These are phyloP conservation scores for Heteractis magnifica DNA, from an alignment of 92 coral and sea anemone species.

Conservation along the genomic window DNA sequence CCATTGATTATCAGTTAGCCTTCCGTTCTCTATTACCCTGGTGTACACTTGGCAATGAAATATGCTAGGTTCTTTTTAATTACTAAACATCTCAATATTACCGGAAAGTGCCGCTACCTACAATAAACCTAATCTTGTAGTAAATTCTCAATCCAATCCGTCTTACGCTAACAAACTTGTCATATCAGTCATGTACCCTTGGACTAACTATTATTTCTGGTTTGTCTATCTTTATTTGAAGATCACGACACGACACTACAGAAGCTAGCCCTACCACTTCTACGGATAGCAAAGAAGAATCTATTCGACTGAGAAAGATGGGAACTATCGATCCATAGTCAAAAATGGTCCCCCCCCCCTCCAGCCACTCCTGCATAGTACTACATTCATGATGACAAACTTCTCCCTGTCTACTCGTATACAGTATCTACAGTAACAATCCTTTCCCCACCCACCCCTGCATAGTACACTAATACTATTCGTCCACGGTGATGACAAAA, in stretches of 20 bases:
- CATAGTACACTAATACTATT: neutral
- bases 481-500: too few species aligned
- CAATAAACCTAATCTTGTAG: neutral
- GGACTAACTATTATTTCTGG: too few species aligned
- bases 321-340: constrained; percentile 5
- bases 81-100: too few species aligned
- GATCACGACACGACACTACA: constrained; percentile 20
- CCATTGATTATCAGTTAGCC: too few species aligned
- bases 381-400: neutral
- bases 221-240: neutral
- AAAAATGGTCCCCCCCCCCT: neutral
- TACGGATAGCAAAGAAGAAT: constrained; percentile 40
- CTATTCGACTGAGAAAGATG: constrained; percentile 50
- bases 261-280: constrained; percentile 51
- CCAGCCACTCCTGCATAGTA: neutral
- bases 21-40: too few species aligned
- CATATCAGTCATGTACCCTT: too few species aligned
- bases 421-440: too few species aligned
- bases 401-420: too few species aligned
- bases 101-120: too few species aligned
- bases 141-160: neutral
- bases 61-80: too few species aligned
- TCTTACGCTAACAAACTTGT: neutral
- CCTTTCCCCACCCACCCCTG: neutral
- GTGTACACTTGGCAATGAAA: too few species aligned